These are phyloP conservation scores for Mormyrops boulengeri DNA, from an alignment of 2,797 vertebrate genomes.

Conservation along the genomic window DNA sequence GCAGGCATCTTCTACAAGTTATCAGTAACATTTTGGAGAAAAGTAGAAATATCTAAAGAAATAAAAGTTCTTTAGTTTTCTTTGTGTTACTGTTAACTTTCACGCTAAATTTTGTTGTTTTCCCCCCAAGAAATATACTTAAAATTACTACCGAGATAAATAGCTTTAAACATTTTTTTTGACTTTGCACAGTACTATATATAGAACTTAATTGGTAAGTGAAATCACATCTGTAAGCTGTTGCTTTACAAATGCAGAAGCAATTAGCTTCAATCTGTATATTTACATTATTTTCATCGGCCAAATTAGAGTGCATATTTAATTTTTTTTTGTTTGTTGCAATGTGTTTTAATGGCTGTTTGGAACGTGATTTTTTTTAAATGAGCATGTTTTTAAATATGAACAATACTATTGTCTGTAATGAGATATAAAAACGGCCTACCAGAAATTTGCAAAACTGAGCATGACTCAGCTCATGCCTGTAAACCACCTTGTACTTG, in stretches of 20 bases:
- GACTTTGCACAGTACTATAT: background rate
- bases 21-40: background rate
- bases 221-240: background rate
- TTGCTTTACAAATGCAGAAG: background rate
- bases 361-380: background rate
- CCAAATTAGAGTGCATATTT: background rate
- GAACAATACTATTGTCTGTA: background rate
- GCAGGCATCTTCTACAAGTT: background rate
- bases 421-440: background rate
- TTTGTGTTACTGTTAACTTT: background rate
- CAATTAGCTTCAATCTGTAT: background rate
- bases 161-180: background rate
- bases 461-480: background rate
- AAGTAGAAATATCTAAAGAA: background rate
- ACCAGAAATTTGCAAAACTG: background rate
- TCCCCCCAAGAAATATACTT: background rate
- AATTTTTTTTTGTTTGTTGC: background rate
- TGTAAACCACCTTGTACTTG: background rate
- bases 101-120: background rate
- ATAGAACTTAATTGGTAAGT: background rate
- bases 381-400: background rate
- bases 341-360: background rate
- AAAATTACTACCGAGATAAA: background rate
- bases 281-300: background rate
- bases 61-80: background rate